phyloP scores from a whole-genome alignment of 1,140 invertebrate genomes.

The Trachymyrmex septentrionalis region DNA sequence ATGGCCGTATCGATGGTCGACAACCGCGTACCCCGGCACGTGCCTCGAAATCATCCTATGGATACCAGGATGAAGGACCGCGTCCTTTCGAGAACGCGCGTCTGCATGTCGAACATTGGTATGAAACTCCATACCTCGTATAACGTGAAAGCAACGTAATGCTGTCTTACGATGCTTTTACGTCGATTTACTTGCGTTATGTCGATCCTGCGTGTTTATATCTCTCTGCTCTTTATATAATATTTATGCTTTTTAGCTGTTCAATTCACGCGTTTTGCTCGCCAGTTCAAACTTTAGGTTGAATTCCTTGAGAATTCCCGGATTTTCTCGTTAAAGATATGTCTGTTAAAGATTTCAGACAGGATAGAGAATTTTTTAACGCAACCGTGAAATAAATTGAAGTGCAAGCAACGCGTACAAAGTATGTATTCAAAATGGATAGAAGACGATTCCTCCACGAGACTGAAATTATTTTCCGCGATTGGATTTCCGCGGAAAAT shows the following conservation, averaged over 20 bases:
- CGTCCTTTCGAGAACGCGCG: constrained; percentile 63
- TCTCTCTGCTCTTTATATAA: background rate
- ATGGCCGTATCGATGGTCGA: constrained; percentile 69
- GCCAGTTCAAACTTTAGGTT: no score
- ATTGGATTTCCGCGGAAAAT: no score
- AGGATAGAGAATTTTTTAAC: no score
- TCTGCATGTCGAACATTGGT: constrained; percentile 48
- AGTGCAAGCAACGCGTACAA: no score
- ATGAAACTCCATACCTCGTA: background rate
- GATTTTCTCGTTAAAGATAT: no score
- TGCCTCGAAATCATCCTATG: constrained; percentile 75
- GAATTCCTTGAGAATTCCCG: no score
- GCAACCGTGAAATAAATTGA: no score
- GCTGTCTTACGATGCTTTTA: background rate
- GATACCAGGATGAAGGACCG: constrained; percentile 62
- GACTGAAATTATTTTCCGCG: no score
- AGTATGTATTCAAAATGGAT: no score
- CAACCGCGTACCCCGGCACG: constrained; percentile 70
- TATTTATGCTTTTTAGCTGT: background rate
- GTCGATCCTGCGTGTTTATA: background rate
- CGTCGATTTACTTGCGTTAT: background rate
- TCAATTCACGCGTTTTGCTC: no score
- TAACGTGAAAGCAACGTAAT: background rate
- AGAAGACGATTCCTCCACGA: no score
- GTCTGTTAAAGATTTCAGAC: no score